phyloP scores from a whole-genome alignment of 2,888 invertebrate species.

The Parelbella ahira region DNA sequence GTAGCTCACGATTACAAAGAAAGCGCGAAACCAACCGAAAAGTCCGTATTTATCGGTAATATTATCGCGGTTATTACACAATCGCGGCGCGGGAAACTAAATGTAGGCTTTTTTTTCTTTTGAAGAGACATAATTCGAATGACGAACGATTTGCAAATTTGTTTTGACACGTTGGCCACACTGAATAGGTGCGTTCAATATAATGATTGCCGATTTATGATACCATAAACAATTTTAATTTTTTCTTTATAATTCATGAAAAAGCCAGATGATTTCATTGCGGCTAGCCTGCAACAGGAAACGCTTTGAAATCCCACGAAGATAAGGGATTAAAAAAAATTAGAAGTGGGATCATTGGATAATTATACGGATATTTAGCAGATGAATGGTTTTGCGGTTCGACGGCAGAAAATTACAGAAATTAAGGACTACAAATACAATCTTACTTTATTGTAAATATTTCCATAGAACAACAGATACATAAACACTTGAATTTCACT shows the following conservation, averaged over 20 bases:
- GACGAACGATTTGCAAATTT: conserved; percentile 42
- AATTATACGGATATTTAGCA: conserved; percentile 60
- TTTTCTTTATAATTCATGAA: conserved; percentile 39
- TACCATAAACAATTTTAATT: conserved; percentile 63
- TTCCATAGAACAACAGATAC: too few species aligned
- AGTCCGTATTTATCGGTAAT: conserved; percentile 40
- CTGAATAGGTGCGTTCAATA: conserved; percentile 46
- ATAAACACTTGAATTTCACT: too few species aligned
- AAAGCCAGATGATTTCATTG: conserved; percentile 55
- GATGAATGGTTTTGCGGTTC: conserved; percentile 39
- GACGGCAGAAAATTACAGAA: too few species aligned
- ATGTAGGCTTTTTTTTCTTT: conserved; percentile 35
- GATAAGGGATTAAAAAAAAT: conserved; percentile 67
- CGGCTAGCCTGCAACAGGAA: conserved; percentile 63
- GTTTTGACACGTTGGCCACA: conserved; percentile 65
- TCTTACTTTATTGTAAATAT: too few species aligned
- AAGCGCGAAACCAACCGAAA: conserved; percentile 49
- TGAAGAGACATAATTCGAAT: conserved; percentile 37
- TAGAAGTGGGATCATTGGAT: conserved; percentile 69
- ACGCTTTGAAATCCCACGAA: conserved; percentile 70
- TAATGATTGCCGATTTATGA: conserved; percentile 47
- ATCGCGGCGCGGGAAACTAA: conserved; percentile 38
- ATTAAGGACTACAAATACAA: too few species aligned
- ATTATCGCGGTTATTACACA: conserved; percentile 67
- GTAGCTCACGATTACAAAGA: conserved; percentile 40